Evolutionary conservation across 2,113 vertebrate genomes (phyloP).

Genomic region (Chloropsis cyanopogon): DNA sequence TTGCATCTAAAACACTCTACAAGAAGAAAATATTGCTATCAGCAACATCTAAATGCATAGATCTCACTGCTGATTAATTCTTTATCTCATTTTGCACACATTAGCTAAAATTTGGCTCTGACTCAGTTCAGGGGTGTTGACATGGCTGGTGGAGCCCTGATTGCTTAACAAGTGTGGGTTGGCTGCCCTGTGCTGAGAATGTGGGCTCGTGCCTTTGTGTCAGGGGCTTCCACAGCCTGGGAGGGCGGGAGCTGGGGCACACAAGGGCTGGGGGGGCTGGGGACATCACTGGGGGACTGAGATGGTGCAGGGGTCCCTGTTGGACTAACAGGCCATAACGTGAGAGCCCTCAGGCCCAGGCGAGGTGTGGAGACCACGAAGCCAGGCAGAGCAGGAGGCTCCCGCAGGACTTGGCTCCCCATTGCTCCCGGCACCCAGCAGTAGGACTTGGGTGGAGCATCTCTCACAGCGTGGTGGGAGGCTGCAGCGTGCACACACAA

Average conservation of each 20-base stretch:
- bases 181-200: background rate
- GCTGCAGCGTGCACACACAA: background rate
- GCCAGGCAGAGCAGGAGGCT: background rate
- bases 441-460: background rate
- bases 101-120: background rate
- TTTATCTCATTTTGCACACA: background rate
- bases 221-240: background rate
- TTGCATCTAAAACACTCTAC: background rate
- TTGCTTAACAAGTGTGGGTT: background rate
- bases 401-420: rapidly evolving
- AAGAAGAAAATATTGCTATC: background rate
- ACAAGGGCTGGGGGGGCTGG: background rate
- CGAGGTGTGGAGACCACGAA: background rate
- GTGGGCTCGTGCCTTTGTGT: background rate
- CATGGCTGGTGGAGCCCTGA: background rate
- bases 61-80: background rate
- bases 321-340: rapidly evolving
- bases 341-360: background rate
- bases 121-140: background rate
- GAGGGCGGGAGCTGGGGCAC: background rate
- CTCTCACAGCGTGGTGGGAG: background rate
- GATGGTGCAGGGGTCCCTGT: rapidly evolving
- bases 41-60: background rate
- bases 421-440: rapidly evolving
- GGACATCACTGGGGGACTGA: background rate